phyloP scores from a whole-genome alignment of 2,888 invertebrate genomes.

The Oxycera nigricornis region DNA sequence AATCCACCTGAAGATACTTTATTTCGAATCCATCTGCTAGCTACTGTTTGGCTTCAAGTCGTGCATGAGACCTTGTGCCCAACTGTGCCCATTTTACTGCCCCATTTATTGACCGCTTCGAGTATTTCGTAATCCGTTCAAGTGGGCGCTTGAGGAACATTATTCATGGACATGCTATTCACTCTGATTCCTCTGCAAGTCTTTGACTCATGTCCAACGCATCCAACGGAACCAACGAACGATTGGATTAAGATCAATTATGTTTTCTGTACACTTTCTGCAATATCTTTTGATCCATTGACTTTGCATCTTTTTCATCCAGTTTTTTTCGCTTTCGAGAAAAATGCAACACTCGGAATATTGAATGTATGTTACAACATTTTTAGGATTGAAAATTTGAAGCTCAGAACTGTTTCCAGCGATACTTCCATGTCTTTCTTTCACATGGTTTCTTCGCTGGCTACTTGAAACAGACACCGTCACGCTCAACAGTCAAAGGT shows the following conservation, averaged over 20 bases:
- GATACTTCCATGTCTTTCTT: background rate
- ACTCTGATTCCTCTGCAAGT: background rate
- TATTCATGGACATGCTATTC: background rate
- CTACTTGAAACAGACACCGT: background rate
- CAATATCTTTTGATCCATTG: background rate
- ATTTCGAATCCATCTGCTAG: too few relatives aligned
- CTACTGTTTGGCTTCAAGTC: too few relatives aligned
- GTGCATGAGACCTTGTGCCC: slow-evolving; percentile 1
- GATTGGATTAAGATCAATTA: background rate
- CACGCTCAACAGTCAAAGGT: background rate
- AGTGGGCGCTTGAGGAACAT: slow-evolving; percentile 7
- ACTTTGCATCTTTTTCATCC: background rate
- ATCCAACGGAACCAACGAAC: background rate
- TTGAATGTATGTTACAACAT: too few relatives aligned
- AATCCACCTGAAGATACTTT: too few relatives aligned
- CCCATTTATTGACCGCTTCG: slow-evolving; percentile 5
- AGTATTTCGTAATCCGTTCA: slow-evolving; percentile 15
- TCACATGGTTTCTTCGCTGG: background rate
- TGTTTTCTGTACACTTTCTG: background rate
- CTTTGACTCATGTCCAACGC: background rate
- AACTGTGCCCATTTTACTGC: slow-evolving; percentile 8
- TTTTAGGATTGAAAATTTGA: too few relatives aligned
- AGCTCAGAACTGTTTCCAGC: too few relatives aligned
- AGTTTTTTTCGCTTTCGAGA: background rate
- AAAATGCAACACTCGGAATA: too few relatives aligned